Evolutionary conservation across 2,113 vertebrate species (phyloP), one percentile per base, ranked within the genome.

Genomic region (Onychostruthus taczanowskii): DNA sequence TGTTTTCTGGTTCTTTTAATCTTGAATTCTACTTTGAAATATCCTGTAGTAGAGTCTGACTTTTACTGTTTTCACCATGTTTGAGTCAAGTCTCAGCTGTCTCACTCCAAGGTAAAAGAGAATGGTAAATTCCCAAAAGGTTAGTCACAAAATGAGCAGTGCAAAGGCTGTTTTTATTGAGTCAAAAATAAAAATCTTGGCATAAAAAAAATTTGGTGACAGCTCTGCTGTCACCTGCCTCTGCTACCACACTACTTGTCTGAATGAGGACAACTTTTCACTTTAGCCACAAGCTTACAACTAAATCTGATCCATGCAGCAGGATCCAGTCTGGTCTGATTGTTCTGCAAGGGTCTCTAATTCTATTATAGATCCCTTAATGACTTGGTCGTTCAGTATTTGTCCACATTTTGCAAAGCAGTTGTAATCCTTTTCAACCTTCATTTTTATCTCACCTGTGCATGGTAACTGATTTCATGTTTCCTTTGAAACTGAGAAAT

Each of bases 401-500:
- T 90, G 76, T n/a, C 49, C 41, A 76, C 13, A 28, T 43, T 83
- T 91, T 63, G 21, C 26, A 55, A 75, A 39, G 20, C 9, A 50
- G 7, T 30, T 61, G 6, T 46, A 72, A 87, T 50, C 5, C 1
- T 89, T 68, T 69, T 21, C 27, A 68, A 18, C 30, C 26, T 41
- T 59, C 14, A 56, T 41, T 80, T 73, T 43, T 68, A 28, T 50
- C 33, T 87, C 26, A 87, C 39, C 6, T 75, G 52, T 6, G 5
- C 16, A 30, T 9, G 46, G 39, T 52, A 58, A 44, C 11, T 39
- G 26, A 77, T 62, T 64, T 43, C 17, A 37, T 0, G 0, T 56
- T 92, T 84, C 47, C 26, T 77, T 81, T 64, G 47, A 75, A 79
- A 63, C 3, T 55, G 9, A 77, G 7, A 55, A 37, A 84, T 64